A percentile compares a stretch with the other conserved stretches of the same genome.
These are phyloP conservation scores for Pseudorasbora parva DNA, from an alignment of 2,113 vertebrate species.

Conservation along the genomic window DNA sequence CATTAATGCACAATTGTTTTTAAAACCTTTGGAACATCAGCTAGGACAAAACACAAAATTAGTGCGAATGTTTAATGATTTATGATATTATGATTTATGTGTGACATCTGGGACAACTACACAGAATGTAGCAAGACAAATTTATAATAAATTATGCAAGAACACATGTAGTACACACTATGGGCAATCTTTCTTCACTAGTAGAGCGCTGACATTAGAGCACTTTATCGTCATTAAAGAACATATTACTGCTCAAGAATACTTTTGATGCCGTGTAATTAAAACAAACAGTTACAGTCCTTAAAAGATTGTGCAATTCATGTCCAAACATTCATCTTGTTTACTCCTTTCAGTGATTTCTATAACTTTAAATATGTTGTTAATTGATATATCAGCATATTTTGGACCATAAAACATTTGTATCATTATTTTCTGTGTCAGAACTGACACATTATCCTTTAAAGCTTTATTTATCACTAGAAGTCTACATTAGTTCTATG, in stretches of 20 bases:
- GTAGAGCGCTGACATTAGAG: neutral
- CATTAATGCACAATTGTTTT: neutral
- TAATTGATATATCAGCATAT: neutral
- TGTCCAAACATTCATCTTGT: neutral
- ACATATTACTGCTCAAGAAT: neutral
- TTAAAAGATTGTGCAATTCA: neutral
- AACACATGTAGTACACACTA: slow-evolving; percentile 1
- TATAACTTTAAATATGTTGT: neutral
- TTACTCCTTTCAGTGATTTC: neutral
- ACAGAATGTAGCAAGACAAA: neutral
- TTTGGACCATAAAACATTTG: neutral
- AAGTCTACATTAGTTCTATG: slow-evolving; percentile 9
- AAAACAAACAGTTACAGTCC: neutral
- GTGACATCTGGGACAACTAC: neutral
- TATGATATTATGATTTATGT: neutral
- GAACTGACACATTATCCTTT: slow-evolving; percentile 1
- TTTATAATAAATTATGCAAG: neutral
- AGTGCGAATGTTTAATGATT: neutral
- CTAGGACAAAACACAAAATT: slow-evolving; percentile 12
- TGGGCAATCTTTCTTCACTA: neutral
- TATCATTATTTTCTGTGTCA: neutral
- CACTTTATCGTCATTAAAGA: neutral
- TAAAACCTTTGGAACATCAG: neutral
- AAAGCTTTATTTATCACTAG: neutral
- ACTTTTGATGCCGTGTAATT: neutral